These are phyloP conservation scores for Palythoa caribaeorum DNA, from an alignment of 92 coral and sea anemone genomes.

Conservation along the genomic window DNA sequence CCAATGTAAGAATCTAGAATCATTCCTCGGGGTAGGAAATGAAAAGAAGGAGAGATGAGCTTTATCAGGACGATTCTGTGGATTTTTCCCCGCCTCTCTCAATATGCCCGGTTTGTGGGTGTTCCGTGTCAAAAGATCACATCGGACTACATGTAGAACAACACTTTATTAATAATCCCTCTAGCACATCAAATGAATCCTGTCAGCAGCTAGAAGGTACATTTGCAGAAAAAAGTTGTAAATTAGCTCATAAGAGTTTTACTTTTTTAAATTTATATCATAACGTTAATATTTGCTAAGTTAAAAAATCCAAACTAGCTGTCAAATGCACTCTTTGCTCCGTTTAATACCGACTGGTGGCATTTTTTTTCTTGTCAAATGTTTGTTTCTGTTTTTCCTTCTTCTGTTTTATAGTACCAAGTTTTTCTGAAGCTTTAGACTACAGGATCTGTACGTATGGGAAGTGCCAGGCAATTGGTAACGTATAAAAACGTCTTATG, in stretches of 20 bases:
- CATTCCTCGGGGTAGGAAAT: slow-evolving; percentile 55
- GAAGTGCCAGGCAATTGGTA: slow-evolving; percentile 89
- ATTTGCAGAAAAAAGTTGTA: not conserved
- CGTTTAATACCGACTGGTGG: slow-evolving; percentile 13
- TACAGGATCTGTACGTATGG: slow-evolving; percentile 80
- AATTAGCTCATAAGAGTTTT: not conserved
- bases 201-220: slow-evolving; percentile 82
- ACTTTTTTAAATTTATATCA: not conserved
- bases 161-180: slow-evolving; percentile 80
- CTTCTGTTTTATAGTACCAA: slow-evolving; percentile 63
- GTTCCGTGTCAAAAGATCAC: slow-evolving; percentile 82
- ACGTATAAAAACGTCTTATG: not conserved
- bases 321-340: not conserved
- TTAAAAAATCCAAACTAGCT: not conserved
- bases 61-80: slow-evolving; percentile 74
- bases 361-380: not conserved
- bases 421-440: slow-evolving; percentile 81
- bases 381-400: slow-evolving; percentile 3
- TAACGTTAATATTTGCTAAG: not conserved
- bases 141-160: slow-evolving; percentile 89
- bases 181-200: slow-evolving; percentile 58
- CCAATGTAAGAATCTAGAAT: slow-evolving; percentile 21
- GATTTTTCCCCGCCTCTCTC: slow-evolving; percentile 81
- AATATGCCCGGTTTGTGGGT: slow-evolving; percentile 95
- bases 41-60: slow-evolving; percentile 86